Conservation (phyloP, 2,797 vertebrate genomes). For the Choloepus didactylus region DNA sequence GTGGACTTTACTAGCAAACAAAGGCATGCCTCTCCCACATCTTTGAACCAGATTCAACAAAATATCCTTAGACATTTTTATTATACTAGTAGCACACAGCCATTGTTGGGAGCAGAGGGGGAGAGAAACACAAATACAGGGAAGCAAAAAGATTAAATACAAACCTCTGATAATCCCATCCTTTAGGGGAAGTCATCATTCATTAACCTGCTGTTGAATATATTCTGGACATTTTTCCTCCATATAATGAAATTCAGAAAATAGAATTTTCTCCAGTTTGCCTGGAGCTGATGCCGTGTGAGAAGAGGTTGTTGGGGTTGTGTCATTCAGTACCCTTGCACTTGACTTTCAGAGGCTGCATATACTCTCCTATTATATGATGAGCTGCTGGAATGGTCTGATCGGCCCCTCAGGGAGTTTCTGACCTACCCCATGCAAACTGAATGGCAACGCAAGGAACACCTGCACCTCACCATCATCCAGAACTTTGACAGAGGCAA, state of each 20-base stretch:
- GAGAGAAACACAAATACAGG: not conserved
- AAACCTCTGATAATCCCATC: not conserved
- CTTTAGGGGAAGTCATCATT: not conserved
- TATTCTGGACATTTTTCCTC: not conserved
- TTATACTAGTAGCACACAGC: not conserved
- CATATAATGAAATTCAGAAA: not conserved
- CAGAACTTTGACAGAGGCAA: slow-evolving; percentile 99
- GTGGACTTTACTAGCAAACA: not conserved
- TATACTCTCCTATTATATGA: slow-evolving; percentile 98
- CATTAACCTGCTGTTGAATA: not conserved
- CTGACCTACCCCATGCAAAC: slow-evolving; percentile 99
- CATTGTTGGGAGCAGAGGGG: too few species aligned
- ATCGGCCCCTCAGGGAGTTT: slow-evolving; percentile 96
- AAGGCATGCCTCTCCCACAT: not conserved
- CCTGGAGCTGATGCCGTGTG: too few species aligned
- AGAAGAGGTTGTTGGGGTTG: not conserved
- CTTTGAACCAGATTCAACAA: not conserved
- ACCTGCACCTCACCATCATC: slow-evolving; percentile 96
- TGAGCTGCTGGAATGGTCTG: slow-evolving; percentile 97
- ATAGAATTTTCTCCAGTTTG: not conserved
- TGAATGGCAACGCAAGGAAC: slow-evolving; percentile 99
- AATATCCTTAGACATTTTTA: not conserved
- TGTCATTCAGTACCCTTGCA: not conserved
- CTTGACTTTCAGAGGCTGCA: slow-evolving; percentile 92
- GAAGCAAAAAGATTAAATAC: not conserved